These are phyloP conservation scores for Brachyrhaphis roseni DNA, from an alignment of 2,797 vertebrate genomes.

Conservation along the genomic window DNA sequence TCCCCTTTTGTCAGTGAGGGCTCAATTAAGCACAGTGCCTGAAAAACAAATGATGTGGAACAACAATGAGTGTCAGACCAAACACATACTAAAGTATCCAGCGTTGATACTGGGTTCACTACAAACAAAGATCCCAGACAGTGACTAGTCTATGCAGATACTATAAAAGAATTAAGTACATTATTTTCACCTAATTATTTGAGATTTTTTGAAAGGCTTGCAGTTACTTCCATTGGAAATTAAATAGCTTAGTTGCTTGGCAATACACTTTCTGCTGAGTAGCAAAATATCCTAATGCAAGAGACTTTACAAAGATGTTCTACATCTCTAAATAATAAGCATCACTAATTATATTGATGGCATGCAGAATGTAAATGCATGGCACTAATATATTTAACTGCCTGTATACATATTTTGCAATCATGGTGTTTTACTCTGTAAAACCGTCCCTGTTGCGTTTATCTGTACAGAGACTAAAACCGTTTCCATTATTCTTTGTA, in stretches of 20 bases:
- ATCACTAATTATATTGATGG: neutral
- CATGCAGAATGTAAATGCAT: neutral
- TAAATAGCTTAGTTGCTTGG: neutral
- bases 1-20: neutral
- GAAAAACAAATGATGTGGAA: neutral
- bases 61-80: neutral
- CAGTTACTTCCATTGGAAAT: neutral
- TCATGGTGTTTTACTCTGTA: neutral
- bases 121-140: neutral
- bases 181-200: neutral
- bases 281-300: neutral
- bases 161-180: neutral
- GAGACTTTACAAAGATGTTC: neutral
- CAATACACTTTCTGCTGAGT: neutral
- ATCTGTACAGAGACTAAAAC: neutral
- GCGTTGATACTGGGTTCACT: neutral
- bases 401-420: neutral
- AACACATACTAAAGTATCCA: neutral
- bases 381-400: neutral
- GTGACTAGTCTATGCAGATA: neutral
- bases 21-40: neutral
- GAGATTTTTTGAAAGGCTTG: neutral
- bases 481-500: neutral
- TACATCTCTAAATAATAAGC: neutral
- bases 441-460: neutral